phyloP scores from a whole-genome alignment of 2,888 invertebrate genomes.

The Lasioglossum lativentre region DNA sequence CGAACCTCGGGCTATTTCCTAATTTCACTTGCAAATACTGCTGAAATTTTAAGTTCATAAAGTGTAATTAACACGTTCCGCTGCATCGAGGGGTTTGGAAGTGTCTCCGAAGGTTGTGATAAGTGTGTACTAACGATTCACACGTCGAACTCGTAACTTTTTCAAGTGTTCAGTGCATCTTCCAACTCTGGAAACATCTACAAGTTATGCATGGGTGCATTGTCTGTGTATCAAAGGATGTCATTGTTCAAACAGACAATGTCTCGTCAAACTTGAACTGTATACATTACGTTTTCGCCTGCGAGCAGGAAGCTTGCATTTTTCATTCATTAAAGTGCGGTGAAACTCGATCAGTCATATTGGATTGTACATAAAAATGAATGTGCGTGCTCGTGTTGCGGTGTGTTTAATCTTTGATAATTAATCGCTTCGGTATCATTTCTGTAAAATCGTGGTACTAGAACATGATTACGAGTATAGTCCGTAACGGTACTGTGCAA shows the following conservation, averaged over 20 bases:
- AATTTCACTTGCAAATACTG: neutral
- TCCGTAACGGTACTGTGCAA: no score
- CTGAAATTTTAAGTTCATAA: neutral
- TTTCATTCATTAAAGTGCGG: neutral
- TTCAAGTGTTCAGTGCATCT: neutral
- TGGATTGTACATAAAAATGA: neutral
- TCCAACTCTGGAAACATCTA: neutral
- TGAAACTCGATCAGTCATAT: neutral
- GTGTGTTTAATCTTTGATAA: neutral
- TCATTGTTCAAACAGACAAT: neutral
- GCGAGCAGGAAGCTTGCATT: neutral
- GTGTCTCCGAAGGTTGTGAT: no score
- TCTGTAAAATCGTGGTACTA: no score
- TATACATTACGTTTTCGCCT: neutral
- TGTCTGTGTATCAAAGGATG: neutral
- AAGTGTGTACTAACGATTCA: neutral
- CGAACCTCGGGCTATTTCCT: neutral
- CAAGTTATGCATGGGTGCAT: neutral
- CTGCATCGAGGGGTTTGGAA: neutral
- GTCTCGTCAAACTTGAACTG: neutral
- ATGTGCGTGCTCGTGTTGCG: neutral
- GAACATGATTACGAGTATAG: no score
- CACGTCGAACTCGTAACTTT: neutral
- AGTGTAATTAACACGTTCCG: neutral
- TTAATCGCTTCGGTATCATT: neutral